Conservation (phyloP, 2,113 vertebrate species). For the Ciconia maguari region DNA sequence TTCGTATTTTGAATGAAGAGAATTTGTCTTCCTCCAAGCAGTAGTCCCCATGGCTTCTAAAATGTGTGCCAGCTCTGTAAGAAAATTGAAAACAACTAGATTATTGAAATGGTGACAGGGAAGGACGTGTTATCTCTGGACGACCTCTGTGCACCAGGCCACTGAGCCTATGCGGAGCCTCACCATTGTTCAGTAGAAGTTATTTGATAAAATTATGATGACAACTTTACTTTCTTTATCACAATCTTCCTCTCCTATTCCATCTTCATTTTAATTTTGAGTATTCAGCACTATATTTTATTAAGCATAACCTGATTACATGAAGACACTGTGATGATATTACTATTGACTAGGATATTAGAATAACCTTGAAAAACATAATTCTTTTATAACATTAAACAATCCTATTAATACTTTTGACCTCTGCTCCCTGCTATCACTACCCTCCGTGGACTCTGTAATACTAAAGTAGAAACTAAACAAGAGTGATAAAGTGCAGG, state of each 20-base stretch:
- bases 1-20: not conserved
- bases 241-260: constrained; percentile 48
- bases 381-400: constrained; percentile 32
- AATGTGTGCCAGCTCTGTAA: not conserved
- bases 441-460: not conserved
- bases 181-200: constrained; percentile 22
- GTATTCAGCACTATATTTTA: constrained; percentile 48
- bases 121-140: not conserved
- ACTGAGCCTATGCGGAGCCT: not conserved
- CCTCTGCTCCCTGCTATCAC: not conserved
- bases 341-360: constrained; percentile 55
- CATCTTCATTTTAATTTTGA: constrained; percentile 59
- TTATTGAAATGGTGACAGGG: not conserved
- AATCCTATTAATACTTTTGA: constrained; percentile 36
- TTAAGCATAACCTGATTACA: constrained; percentile 49
- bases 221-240: constrained; percentile 57
- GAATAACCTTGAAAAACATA: constrained; percentile 58
- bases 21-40: not conserved
- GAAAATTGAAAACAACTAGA: not conserved
- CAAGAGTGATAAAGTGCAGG: not conserved
- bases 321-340: constrained; percentile 43
- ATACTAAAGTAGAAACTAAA: not conserved
- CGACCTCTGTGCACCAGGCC: constrained; percentile 18
- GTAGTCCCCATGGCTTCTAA: not conserved
- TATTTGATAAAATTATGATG: constrained; percentile 63